A percentile compares a stretch with the other conserved stretches of the same genome.
Evolutionary conservation across 1,140 invertebrate genomes (phyloP).

Genomic region (Venturia canescens): DNA sequence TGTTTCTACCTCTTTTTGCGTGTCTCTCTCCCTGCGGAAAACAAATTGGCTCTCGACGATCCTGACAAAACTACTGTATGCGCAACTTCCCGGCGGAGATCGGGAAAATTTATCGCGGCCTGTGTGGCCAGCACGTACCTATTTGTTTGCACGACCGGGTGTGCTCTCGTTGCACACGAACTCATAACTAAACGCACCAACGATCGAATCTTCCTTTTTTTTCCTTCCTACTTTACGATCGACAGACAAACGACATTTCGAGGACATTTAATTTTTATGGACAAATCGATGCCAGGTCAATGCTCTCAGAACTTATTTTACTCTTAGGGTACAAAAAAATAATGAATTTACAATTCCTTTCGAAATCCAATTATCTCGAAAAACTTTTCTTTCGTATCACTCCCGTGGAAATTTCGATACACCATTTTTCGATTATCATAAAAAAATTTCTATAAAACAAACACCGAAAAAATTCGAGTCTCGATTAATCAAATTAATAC

Average conservation of each 20-base stretch:
- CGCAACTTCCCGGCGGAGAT: slow-evolving; percentile 4
- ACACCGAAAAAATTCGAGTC: too few species aligned
- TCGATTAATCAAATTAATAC: too few species aligned
- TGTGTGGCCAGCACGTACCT: slow-evolving; percentile 30
- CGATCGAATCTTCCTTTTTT: slow-evolving; percentile 18
- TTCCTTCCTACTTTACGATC: slow-evolving; percentile 21
- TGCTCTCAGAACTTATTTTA: too few species aligned
- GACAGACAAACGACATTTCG: neutral
- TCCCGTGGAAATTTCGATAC: too few species aligned
- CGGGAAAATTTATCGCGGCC: slow-evolving; percentile 29
- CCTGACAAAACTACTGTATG: slow-evolving; percentile 26
- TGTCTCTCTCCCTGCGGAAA: neutral
- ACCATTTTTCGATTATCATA: too few species aligned
- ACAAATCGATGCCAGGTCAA: neutral
- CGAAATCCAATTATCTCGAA: too few species aligned
- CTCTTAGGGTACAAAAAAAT: too few species aligned
- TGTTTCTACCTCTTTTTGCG: too few species aligned
- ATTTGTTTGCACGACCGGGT: slow-evolving; percentile 33
- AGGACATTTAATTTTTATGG: neutral
- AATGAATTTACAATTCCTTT: too few species aligned
- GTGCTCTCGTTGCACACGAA: neutral
- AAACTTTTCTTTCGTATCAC: too few species aligned
- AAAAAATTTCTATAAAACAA: too few species aligned
- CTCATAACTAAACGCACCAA: neutral
- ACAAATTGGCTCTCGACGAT: slow-evolving; percentile 36